phyloP scores from a whole-genome alignment of 2,888 invertebrate species.

The Latheticus oryzae region DNA sequence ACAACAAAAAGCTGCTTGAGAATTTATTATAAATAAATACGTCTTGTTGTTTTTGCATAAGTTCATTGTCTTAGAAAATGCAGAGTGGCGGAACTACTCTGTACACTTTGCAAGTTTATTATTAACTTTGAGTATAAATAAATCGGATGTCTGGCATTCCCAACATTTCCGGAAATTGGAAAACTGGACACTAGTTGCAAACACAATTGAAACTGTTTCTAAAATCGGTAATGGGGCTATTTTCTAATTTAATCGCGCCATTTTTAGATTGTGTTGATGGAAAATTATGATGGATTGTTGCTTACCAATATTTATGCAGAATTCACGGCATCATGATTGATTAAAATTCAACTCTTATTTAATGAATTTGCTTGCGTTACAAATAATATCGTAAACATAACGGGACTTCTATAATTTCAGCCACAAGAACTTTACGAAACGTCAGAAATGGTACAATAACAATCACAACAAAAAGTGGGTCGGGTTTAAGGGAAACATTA shows the following conservation, averaged over 20 bases:
- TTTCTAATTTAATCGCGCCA: slow-evolving; percentile 22
- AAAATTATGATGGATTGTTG: neutral
- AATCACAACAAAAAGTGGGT: slow-evolving; percentile 32
- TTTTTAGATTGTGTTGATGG: slow-evolving; percentile 5
- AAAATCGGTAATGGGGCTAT: slow-evolving; percentile 10
- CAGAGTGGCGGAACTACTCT: no score
- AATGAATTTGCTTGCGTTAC: slow-evolving; percentile 4
- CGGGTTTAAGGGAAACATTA: slow-evolving; percentile 20
- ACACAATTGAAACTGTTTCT: no score
- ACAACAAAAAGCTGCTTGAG: no score
- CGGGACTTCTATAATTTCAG: slow-evolving; percentile 29
- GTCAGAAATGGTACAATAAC: slow-evolving; percentile 34
- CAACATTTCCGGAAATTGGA: no score
- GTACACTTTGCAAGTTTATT: no score
- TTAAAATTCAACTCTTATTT: slow-evolving; percentile 1
- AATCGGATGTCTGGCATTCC: no score
- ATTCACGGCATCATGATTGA: slow-evolving; percentile 18
- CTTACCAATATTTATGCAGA: slow-evolving; percentile 14
- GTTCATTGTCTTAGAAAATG: no score
- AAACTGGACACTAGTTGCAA: no score
- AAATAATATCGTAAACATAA: slow-evolving; percentile 28
- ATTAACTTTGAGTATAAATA: no score
- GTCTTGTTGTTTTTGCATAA: no score
- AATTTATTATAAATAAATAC: no score
- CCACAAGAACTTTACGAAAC: slow-evolving; percentile 19